Percentiles rank a stretch among this genome's conserved stretches.
phyloP scores from a whole-genome alignment of 2,888 invertebrate species.

The Lordiphosa fenestrarum region DNA sequence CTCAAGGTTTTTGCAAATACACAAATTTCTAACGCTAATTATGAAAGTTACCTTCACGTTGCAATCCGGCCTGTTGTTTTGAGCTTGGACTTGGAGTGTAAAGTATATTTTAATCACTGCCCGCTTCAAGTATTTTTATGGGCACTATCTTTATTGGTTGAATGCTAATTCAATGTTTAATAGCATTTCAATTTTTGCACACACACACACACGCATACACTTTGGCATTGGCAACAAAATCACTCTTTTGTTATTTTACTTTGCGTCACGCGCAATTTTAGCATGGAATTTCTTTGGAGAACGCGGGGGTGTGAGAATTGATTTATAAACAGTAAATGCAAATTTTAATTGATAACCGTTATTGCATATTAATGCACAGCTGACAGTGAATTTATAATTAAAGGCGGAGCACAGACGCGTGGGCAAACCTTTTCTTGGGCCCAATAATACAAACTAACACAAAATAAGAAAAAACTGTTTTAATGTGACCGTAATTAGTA shows the following conservation, averaged over 20 bases:
- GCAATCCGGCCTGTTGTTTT: slow-evolving; percentile 29
- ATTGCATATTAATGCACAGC: too few species aligned
- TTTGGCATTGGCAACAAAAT: slow-evolving; percentile 23
- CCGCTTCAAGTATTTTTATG: slow-evolving; percentile 6
- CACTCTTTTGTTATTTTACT: slow-evolving; percentile 7
- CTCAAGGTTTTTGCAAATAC: slow-evolving; percentile 46
- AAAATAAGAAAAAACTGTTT: too few species aligned
- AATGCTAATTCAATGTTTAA: slow-evolving; percentile 47
- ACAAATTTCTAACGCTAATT: slow-evolving; percentile 36
- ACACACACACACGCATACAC: slow-evolving; percentile 18
- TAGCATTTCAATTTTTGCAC: slow-evolving; percentile 27
- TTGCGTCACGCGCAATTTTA: slow-evolving; percentile 30
- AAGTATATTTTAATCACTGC: neutral
- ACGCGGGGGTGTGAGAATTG: slow-evolving; percentile 13
- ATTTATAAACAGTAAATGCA: too few species aligned
- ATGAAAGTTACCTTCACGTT: slow-evolving; percentile 56
- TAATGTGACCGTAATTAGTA: too few species aligned
- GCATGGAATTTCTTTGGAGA: slow-evolving; percentile 2
- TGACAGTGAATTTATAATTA: too few species aligned
- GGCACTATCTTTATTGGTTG: slow-evolving; percentile 34
- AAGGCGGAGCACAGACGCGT: too few species aligned
- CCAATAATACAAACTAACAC: too few species aligned
- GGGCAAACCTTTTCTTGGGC: too few species aligned
- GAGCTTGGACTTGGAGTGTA: slow-evolving; percentile 27
- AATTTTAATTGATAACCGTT: too few species aligned